Conservation (phyloP, 2,888 invertebrate genomes). For the Melanargia galathea region DNA sequence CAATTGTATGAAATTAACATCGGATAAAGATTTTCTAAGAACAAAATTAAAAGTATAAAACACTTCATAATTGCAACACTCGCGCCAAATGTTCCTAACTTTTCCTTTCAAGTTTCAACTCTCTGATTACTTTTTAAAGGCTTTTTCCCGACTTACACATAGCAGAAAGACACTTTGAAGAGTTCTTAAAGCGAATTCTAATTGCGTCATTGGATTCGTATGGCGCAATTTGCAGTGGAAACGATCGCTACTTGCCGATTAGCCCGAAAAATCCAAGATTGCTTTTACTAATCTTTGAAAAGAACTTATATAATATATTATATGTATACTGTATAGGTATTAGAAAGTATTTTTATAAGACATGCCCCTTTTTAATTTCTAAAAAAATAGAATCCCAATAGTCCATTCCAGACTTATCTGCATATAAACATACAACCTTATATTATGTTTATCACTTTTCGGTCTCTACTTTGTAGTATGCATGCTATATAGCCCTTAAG, state of each 20-base stretch:
- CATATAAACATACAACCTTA: too few species aligned
- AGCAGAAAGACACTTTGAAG: slow-evolving; percentile 60
- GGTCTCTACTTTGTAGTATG: too few species aligned
- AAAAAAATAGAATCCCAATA: too few species aligned
- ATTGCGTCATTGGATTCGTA: slow-evolving; percentile 69
- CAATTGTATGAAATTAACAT: slow-evolving; percentile 1
- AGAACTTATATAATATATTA: too few species aligned
- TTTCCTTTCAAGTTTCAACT: slow-evolving; percentile 59
- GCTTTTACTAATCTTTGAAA: slow-evolving; percentile 42
- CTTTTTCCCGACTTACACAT: slow-evolving; percentile 63
- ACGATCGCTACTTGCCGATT: slow-evolving; percentile 62
- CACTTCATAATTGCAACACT: slow-evolving; percentile 63
- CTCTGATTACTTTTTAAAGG: slow-evolving; percentile 77
- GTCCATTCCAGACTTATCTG: too few species aligned
- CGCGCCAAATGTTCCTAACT: slow-evolving; percentile 67
- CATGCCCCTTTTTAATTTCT: too few species aligned
- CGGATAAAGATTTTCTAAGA: slow-evolving; percentile 54
- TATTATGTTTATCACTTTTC: too few species aligned
- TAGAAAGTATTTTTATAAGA: too few species aligned
- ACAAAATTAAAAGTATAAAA: slow-evolving; percentile 71
- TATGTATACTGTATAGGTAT: too few species aligned
- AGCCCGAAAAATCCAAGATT: slow-evolving; percentile 50
- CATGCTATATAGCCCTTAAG: too few species aligned
- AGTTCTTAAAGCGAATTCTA: slow-evolving; percentile 60
- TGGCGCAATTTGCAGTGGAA: slow-evolving; percentile 57